These are phyloP conservation scores for Hanleya hanleyi DNA, from an alignment of 2,888 invertebrate genomes.

Conservation along the genomic window DNA sequence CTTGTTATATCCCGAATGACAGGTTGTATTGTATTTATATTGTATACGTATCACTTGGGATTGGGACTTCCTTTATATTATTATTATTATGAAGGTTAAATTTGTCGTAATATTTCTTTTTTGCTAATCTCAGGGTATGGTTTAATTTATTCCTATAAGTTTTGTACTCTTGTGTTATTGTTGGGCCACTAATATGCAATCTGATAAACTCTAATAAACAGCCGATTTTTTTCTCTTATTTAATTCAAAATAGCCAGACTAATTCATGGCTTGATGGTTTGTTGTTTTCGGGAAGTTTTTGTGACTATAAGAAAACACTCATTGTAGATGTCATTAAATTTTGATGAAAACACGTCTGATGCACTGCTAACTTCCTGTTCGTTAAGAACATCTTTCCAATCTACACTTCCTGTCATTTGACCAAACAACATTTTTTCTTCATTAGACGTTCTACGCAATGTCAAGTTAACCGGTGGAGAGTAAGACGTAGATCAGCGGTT, in stretches of 20 bases:
- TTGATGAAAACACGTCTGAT: not conserved
- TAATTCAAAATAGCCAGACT: not conserved
- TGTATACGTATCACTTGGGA: too few species aligned
- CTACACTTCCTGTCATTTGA: too few species aligned
- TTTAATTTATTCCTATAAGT: not conserved
- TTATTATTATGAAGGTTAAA: not conserved
- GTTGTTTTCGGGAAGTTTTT: not conserved
- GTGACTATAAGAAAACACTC: not conserved
- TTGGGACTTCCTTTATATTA: too few species aligned
- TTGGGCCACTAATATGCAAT: not conserved
- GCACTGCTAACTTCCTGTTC: not conserved
- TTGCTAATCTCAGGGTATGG: not conserved
- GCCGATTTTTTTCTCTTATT: not conserved
- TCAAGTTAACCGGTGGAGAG: not conserved
- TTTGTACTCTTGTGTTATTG: not conserved
- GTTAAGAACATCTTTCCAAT: too few species aligned
- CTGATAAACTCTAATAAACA: not conserved
- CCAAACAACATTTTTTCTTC: too few species aligned
- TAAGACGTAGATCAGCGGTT: not conserved
- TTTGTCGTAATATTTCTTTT: not conserved
- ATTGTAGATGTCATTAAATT: not conserved
- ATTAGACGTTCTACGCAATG: too few species aligned
- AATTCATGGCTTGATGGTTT: not conserved
- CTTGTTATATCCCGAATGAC: too few species aligned
- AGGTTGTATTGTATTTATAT: too few species aligned